phyloP scores from a whole-genome alignment of 64 coral and sea anemone species.

The Dendrophyllia cribrosa region DNA sequence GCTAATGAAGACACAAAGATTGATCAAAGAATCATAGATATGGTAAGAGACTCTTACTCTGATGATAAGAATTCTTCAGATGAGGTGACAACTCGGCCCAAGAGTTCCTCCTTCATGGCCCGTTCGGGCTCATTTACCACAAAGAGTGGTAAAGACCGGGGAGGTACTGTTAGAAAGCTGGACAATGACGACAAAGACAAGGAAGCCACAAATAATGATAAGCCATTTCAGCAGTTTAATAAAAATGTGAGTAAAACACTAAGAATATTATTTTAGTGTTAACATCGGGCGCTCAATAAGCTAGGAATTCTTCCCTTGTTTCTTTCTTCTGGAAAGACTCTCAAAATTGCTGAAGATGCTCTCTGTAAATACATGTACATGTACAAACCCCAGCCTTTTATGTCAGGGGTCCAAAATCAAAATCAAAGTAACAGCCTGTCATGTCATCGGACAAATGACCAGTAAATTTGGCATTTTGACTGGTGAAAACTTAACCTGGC shows the following conservation, averaged over 20 bases:
- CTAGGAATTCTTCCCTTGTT: too few species aligned
- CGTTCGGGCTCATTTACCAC: constrained; percentile 62
- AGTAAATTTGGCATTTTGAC: too few species aligned
- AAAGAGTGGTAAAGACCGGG: constrained; percentile 28
- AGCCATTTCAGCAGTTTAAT: constrained; percentile 20
- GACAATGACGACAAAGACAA: constrained; percentile 82
- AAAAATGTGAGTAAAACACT: constrained; percentile 35
- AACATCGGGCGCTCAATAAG: too few species aligned
- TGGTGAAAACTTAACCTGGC: too few species aligned
- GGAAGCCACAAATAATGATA: constrained; percentile 52
- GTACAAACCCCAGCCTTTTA: too few species aligned
- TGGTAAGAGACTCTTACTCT: constrained; percentile 55
- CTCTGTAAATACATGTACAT: too few species aligned
- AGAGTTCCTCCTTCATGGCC: constrained; percentile 70
- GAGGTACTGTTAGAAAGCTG: constrained; percentile 18
- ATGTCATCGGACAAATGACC: too few species aligned
- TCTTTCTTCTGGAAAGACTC: too few species aligned
- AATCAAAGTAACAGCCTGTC: too few species aligned
- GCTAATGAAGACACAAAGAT: constrained; percentile 80
- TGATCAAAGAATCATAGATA: constrained; percentile 86
- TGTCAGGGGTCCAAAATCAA: too few species aligned
- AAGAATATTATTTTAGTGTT: too few species aligned
- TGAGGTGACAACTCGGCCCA: constrained; percentile 11
- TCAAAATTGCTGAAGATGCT: too few species aligned
- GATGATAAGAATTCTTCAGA: constrained; percentile 71